phyloP scores from a whole-genome alignment of 2,888 invertebrate genomes.

The Heliconius sara region DNA sequence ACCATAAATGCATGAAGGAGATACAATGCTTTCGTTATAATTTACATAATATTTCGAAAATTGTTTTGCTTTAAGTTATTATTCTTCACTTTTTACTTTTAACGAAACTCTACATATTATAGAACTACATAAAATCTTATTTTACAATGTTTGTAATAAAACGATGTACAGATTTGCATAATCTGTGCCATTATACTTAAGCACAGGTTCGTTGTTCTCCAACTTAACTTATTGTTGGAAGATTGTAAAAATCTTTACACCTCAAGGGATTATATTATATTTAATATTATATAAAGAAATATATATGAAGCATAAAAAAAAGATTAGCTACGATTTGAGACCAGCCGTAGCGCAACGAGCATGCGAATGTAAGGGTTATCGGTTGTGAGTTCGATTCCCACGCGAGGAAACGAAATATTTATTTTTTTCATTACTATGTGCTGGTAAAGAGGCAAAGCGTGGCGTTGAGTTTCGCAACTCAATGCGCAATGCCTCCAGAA shows the following conservation, averaged over 20 bases:
- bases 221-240: not conserved
- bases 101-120: not conserved
- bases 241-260: not conserved
- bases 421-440: too few relatives aligned
- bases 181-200: slow-evolving; percentile 16
- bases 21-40: too few relatives aligned
- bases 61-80: not conserved
- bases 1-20: too few relatives aligned
- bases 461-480: too few relatives aligned
- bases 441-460: too few relatives aligned
- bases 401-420: too few relatives aligned
- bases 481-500: too few relatives aligned
- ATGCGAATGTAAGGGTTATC: too few relatives aligned
- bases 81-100: not conserved
- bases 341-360: too few relatives aligned
- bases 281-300: not conserved
- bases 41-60: not conserved
- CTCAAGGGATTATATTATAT: not conserved
- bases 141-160: not conserved
- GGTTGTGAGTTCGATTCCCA: too few relatives aligned
- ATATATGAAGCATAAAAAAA: not conserved
- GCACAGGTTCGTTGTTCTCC: not conserved
- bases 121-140: not conserved
- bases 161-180: slow-evolving; percentile 13
- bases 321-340: too few relatives aligned